A percentile compares a stretch with the other conserved stretches of the same genome.
Evolutionary conservation across 2,113 vertebrate genomes (phyloP).

Genomic region (Amblyopsis rosae): DNA sequence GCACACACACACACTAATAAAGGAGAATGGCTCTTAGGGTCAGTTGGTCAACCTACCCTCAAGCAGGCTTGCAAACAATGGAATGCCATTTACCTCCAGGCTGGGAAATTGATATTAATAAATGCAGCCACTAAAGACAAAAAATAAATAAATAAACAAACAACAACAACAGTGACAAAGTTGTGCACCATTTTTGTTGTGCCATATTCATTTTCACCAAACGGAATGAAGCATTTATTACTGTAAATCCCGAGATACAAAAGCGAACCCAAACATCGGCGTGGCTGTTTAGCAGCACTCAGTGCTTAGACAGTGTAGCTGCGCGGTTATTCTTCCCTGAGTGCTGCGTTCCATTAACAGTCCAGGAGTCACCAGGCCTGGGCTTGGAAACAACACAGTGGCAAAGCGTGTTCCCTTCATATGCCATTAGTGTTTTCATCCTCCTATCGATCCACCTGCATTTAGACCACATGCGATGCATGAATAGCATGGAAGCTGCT

Average conservation of each 20-base stretch:
- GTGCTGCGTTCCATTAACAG: slow-evolving; percentile 46
- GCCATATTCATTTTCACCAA: slow-evolving; percentile 35
- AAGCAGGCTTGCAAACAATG: slow-evolving; percentile 60
- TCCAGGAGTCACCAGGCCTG: slow-evolving; percentile 48
- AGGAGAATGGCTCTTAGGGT: slow-evolving; percentile 65
- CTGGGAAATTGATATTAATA: slow-evolving; percentile 66
- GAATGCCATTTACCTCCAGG: slow-evolving; percentile 61
- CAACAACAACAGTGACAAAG: slow-evolving; percentile 19
- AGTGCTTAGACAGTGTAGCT: slow-evolving; percentile 27
- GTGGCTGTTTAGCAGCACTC: not conserved
- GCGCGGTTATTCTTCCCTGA: slow-evolving; percentile 37
- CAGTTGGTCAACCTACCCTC: slow-evolving; percentile 42
- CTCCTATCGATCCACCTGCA: slow-evolving; percentile 58
- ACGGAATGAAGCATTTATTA: slow-evolving; percentile 37
- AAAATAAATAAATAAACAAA: not conserved
- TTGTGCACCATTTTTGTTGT: slow-evolving; percentile 40
- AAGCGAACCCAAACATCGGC: slow-evolving; percentile 1
- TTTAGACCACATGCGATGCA: slow-evolving; percentile 40
- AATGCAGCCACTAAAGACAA: slow-evolving; percentile 40
- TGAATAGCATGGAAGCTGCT: slow-evolving; percentile 52
- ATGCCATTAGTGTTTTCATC: slow-evolving; percentile 58
- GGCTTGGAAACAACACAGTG: slow-evolving; percentile 40
- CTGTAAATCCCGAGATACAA: slow-evolving; percentile 29
- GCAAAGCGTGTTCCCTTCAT: slow-evolving; percentile 47
- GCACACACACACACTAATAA: slow-evolving; percentile 51